Conservation (phyloP, 2,888 invertebrate species). For the Tipula vernalis region DNA sequence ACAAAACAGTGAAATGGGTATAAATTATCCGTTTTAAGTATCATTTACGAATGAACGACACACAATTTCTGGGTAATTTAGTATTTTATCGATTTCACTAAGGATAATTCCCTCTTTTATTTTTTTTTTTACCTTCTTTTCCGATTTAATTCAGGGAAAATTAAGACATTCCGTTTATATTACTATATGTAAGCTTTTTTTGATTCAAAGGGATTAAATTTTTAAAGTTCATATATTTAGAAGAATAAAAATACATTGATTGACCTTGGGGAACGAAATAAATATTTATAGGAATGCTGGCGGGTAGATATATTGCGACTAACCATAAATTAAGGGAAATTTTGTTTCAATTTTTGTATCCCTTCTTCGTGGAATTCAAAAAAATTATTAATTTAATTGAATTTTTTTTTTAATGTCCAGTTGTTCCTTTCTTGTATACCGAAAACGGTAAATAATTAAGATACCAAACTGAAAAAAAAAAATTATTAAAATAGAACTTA, state of each 20-base stretch:
- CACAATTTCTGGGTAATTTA: neutral
- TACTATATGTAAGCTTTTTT: neutral
- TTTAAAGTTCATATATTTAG: neutral
- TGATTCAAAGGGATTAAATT: neutral
- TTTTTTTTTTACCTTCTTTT: neutral
- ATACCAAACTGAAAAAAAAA: neutral
- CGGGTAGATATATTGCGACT: neutral
- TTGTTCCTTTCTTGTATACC: neutral
- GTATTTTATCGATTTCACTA: neutral
- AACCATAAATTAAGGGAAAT: neutral
- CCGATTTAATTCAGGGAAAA: neutral
- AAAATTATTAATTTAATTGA: neutral
- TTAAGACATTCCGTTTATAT: neutral
- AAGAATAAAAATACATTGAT: neutral
- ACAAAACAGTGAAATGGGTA: neutral
- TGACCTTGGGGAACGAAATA: neutral
- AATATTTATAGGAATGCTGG: no score
- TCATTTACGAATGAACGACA: neutral
- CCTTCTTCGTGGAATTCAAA: neutral
- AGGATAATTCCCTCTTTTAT: neutral
- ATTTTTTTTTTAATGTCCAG: neutral
- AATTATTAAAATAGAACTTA: neutral
- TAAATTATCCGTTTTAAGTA: neutral
- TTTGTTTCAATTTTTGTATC: neutral
- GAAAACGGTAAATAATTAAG: neutral